Evolutionary conservation across 2,113 vertebrate species (phyloP).

Genomic region (Percopsis transmontana): DNA sequence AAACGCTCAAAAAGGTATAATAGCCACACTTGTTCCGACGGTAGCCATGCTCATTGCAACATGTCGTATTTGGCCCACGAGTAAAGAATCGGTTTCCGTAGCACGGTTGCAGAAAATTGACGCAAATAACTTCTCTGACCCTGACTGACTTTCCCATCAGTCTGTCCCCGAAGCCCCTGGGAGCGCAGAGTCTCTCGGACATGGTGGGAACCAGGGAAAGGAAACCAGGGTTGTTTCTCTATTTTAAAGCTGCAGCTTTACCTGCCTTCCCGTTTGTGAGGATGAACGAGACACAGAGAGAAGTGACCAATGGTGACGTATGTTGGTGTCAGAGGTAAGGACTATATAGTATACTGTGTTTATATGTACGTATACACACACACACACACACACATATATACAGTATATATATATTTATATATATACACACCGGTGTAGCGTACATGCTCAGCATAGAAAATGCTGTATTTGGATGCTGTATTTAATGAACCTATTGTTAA

Average conservation of each 20-base stretch:
- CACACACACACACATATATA: no score
- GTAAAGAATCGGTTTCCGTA: conserved; percentile 41
- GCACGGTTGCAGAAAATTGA: conserved; percentile 13
- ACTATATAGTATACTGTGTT: not conserved
- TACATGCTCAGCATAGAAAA: no score
- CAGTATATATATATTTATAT: no score
- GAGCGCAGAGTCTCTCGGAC: not conserved
- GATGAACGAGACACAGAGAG: conserved; percentile 7
- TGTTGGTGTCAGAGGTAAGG: not conserved
- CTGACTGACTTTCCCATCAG: conserved; percentile 23
- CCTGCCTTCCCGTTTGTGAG: conserved; percentile 55
- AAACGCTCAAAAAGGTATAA: conserved; percentile 22
- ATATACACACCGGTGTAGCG: no score
- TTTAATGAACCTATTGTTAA: no score
- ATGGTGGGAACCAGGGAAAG: not conserved
- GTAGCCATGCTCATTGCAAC: conserved; percentile 8
- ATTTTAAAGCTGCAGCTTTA: conserved; percentile 66
- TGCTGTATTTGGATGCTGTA: no score
- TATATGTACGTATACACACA: no score
- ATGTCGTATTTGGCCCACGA: conserved; percentile 17
- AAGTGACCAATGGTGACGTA: conserved; percentile 16
- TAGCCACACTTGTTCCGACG: conserved; percentile 28
- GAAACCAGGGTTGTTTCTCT: not conserved
- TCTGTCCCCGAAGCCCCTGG: not conserved
- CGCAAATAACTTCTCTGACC: conserved; percentile 16